Evolutionary conservation across 2,797 vertebrate species (phyloP).

Genomic region (Gymnothorax javanicus): DNA sequence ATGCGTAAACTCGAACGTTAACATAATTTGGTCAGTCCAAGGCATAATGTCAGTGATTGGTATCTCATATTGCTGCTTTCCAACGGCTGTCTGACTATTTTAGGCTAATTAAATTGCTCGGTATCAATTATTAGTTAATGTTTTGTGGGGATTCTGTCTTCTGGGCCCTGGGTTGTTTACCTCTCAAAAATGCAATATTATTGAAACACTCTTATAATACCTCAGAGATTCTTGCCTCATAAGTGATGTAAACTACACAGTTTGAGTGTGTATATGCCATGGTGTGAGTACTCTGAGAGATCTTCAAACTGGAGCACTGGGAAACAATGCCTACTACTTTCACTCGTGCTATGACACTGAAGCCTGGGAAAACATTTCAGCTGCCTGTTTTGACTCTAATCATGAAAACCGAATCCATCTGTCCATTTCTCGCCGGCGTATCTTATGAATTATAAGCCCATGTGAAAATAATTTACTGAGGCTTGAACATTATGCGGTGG

Average conservation of each 20-base stretch:
- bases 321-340: not conserved
- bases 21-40: not conserved
- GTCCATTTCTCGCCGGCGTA: not conserved
- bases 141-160: not conserved
- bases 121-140: not conserved
- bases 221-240: not conserved
- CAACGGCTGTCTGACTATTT: not conserved
- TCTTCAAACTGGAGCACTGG: not conserved
- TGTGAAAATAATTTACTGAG: not conserved
- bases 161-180: not conserved
- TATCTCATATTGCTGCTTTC: not conserved
- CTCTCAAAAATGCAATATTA: not conserved
- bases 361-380: not conserved
- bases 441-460: not conserved
- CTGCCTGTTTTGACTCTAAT: not conserved
- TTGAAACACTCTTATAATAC: not conserved
- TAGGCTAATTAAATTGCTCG: not conserved
- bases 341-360: not conserved
- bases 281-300: not conserved
- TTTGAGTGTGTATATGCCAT: not conserved
- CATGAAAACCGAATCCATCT: not conserved
- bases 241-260: not conserved
- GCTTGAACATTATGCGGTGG: not conserved
- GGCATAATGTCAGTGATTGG: not conserved
- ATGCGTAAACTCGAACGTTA: not conserved